Conservation (phyloP, 2,888 invertebrate genomes). For the Drosophila sordidula region DNA sequence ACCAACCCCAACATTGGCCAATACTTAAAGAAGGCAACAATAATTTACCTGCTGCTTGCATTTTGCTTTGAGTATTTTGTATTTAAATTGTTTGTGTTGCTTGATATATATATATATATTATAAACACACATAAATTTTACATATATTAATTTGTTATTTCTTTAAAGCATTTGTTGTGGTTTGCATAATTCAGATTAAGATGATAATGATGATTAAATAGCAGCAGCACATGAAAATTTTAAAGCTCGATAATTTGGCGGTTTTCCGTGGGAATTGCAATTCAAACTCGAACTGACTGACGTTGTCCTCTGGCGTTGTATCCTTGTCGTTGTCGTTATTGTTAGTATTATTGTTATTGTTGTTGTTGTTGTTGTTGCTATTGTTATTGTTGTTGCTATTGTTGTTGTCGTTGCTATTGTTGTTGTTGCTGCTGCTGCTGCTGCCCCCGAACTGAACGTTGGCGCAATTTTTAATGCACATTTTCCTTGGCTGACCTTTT, state of each 20-base stretch:
- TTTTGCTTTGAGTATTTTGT: conserved; percentile 9
- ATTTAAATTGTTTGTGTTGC: not conserved
- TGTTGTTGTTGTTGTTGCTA: too few species aligned
- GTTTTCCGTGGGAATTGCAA: conserved; percentile 60
- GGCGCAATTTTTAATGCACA: conserved; percentile 71
- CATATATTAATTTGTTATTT: not conserved
- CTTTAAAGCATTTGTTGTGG: not conserved
- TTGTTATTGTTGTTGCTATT: not conserved
- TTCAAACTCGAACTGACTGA: conserved; percentile 47
- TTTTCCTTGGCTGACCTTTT: conserved; percentile 62
- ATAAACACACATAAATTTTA: not conserved
- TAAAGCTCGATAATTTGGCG: conserved; percentile 63
- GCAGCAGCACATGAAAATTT: conserved; percentile 73
- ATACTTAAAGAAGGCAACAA: conserved; percentile 25
- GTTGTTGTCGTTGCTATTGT: conserved; percentile 16
- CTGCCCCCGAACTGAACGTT: conserved; percentile 50
- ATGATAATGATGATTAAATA: conserved; percentile 70
- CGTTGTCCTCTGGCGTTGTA: conserved; percentile 37
- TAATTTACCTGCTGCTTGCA: conserved; percentile 49
- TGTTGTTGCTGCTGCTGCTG: conserved; percentile 20
- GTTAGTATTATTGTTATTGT: not conserved
- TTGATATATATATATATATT: not conserved
- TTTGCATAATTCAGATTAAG: conserved; percentile 43
- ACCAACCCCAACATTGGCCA: not conserved
- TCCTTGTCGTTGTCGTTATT: conserved; percentile 17